Evolutionary conservation across 92 coral and sea anemone species (phyloP).

Genomic region (Zoanthus solanderi): DNA sequence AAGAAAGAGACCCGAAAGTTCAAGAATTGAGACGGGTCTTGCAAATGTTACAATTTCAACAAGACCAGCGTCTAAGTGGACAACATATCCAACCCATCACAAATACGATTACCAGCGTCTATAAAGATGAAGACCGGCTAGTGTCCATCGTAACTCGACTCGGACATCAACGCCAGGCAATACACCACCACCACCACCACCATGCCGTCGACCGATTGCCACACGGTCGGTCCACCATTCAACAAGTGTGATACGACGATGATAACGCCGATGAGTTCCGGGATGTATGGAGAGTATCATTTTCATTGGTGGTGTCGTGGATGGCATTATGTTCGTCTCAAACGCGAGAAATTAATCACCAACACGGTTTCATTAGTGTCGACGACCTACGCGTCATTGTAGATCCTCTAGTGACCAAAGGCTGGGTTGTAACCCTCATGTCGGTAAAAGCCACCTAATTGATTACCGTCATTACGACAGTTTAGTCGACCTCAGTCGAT

Average conservation of each 20-base stretch:
- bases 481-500: neutral
- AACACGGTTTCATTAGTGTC: no score
- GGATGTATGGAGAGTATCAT: neutral
- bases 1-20: no score
- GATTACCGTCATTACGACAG: conserved; percentile 27
- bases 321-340: neutral
- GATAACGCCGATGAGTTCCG: neutral
- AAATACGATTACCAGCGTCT: neutral
- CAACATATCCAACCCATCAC: neutral
- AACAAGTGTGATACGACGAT: neutral
- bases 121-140: no score
- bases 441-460: no score
- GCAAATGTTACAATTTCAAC: neutral
- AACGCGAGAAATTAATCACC: neutral
- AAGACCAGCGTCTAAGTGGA: neutral
- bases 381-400: neutral
- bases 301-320: conserved; percentile 9
- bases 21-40: neutral
- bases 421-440: no score
- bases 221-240: no score
- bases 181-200: no score
- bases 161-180: no score
- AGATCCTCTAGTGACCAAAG: no score
- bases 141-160: no score
- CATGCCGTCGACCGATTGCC: no score